A percentile compares a stretch with the other conserved stretches of the same genome.
phyloP scores from a whole-genome alignment of 2,797 vertebrate species.

The Manis pentadactyla region DNA sequence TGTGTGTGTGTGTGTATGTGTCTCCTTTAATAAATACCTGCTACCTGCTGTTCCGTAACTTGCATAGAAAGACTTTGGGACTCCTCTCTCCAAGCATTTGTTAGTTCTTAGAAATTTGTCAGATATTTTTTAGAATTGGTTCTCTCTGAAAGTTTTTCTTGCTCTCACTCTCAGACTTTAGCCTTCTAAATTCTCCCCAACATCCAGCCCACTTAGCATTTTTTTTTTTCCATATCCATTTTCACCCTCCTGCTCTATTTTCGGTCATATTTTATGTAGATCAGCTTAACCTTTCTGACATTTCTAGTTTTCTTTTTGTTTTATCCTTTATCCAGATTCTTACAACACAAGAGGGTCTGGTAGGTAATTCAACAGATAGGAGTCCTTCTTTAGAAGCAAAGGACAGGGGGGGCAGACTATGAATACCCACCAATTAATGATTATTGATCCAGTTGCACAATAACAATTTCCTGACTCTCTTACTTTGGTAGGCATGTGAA shows the following conservation, averaged over 20 bases:
- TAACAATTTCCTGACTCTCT: not conserved
- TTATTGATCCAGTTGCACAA: not conserved
- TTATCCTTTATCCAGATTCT: not conserved
- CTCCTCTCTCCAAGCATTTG: not conserved
- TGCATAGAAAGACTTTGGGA: not conserved
- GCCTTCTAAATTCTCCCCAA: not conserved
- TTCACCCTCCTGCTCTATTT: not conserved
- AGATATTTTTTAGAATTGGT: not conserved
- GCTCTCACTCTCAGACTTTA: not conserved
- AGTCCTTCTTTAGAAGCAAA: not conserved
- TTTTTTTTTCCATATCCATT: not conserved
- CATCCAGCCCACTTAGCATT: not conserved
- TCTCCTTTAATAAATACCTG: not conserved
- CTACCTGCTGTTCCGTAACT: not conserved
- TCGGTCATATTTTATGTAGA: not conserved
- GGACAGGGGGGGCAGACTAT: not conserved
- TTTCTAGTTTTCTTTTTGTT: constrained; percentile 31
- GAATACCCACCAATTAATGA: not conserved
- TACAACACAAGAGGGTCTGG: not conserved
- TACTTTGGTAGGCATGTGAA: not conserved
- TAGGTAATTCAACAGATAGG: not conserved
- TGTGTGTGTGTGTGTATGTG: no score
- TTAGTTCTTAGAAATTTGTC: no score
- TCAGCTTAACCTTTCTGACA: not conserved
- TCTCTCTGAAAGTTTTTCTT: not conserved